Conservation (phyloP, 2,113 vertebrate genomes). For the Hassar affinis region DNA sequence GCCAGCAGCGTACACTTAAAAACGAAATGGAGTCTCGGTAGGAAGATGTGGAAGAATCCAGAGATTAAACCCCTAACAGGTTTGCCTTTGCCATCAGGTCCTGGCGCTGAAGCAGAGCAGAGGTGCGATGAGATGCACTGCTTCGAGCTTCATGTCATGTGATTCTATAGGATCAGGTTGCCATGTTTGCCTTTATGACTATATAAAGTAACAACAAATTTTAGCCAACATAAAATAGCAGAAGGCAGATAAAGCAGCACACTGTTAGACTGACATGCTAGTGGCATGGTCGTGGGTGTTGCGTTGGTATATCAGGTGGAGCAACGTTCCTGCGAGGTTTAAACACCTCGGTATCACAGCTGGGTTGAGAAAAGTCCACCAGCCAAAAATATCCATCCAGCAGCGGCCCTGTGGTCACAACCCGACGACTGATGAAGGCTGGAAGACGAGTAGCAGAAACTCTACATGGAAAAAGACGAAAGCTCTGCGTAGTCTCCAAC, state of each 20-base stretch:
- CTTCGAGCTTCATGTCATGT: neutral
- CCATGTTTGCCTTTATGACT: neutral
- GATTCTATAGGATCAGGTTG: constrained; percentile 17
- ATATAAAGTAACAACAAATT: neutral
- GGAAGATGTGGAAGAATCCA: constrained; percentile 38
- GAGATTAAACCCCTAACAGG: constrained; percentile 41
- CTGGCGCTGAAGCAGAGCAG: constrained; percentile 20
- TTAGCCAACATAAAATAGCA: neutral
- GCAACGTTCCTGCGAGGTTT: neutral
- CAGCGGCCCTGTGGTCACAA: neutral
- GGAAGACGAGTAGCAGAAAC: neutral
- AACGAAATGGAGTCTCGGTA: constrained; percentile 74
- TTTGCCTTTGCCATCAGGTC: constrained; percentile 38
- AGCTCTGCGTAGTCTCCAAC: neutral
- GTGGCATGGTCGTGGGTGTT: constrained; percentile 12
- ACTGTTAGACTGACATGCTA: neutral
- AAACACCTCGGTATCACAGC: neutral
- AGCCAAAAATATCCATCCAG: constrained; percentile 22
- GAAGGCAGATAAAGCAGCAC: neutral
- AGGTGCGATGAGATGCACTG: constrained; percentile 2
- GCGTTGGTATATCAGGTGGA: neutral
- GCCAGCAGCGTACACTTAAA: constrained; percentile 70
- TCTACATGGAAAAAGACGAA: neutral
- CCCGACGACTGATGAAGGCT: neutral
- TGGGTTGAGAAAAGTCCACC: constrained; percentile 17